phyloP scores from a whole-genome alignment of 2,113 vertebrate genomes.

The Setophaga kirtlandii region DNA sequence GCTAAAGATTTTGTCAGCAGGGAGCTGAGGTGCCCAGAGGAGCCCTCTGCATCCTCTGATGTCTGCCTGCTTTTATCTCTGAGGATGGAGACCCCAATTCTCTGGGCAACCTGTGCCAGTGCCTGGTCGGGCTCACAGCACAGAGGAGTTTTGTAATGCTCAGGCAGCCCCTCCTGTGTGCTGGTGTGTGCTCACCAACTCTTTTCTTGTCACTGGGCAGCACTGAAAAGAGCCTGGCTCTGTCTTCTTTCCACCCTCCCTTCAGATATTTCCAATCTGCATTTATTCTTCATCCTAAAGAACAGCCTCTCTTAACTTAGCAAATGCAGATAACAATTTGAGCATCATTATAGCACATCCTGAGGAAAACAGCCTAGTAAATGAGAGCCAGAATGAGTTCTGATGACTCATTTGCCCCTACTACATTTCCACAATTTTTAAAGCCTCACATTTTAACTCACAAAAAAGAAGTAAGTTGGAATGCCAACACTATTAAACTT shows the following conservation, averaged over 20 bases:
- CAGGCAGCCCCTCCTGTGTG: not conserved
- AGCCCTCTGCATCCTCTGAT: not conserved
- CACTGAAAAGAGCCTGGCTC: not conserved
- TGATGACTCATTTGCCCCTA: not conserved
- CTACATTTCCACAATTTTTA: constrained; percentile 17
- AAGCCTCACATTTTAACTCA: not conserved
- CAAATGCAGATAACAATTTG: not conserved
- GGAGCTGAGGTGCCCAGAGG: not conserved
- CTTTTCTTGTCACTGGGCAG: not conserved
- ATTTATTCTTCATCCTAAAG: not conserved
- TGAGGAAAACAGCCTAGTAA: not conserved
- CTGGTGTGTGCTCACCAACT: not conserved
- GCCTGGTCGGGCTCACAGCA: not conserved
- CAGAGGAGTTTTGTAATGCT: not conserved
- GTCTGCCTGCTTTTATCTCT: not conserved
- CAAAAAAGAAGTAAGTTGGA: not conserved
- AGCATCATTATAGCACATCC: not conserved
- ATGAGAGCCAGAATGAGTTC: not conserved
- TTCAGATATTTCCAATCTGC: not conserved
- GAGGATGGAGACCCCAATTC: not conserved
- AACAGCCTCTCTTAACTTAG: not conserved
- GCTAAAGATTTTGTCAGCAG: not conserved
- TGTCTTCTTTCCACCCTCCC: not conserved
- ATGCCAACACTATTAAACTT: not conserved
- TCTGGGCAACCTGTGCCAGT: not conserved